phyloP scores from a whole-genome alignment of 2,888 invertebrate species.

The Meloe dianella region DNA sequence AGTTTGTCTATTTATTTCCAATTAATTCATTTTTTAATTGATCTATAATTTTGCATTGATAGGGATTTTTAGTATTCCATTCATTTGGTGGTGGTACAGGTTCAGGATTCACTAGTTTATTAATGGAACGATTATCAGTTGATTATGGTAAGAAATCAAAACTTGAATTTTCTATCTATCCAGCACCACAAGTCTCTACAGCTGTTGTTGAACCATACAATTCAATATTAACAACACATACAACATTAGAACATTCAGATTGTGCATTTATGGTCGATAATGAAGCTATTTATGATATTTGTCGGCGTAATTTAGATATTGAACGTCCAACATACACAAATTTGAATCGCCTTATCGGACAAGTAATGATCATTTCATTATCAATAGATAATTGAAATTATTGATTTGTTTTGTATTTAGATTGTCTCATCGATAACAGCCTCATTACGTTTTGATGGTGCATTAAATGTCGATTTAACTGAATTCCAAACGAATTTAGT shows the following conservation, averaged over 20 bases:
- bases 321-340: conserved; percentile 16
- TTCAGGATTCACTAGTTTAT: conserved; percentile 89
- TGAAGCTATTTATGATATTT: conserved; percentile 84
- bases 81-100: conserved; percentile 92
- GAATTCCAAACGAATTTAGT: conserved; percentile 95
- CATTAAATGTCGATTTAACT: conserved; percentile 90
- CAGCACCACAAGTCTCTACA: conserved; percentile 88
- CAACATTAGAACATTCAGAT: conserved; percentile 84
- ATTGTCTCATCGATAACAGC: conserved; percentile 95
- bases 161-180: conserved; percentile 92
- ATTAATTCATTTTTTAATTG: no score
- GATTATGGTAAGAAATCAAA: conserved; percentile 95
- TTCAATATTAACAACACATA: conserved; percentile 91
- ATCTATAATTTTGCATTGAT: conserved; percentile 40
- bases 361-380: conserved; percentile 14
- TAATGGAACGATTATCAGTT: conserved; percentile 90
- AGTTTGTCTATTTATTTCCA: conserved; percentile 55
- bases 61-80: conserved; percentile 92
- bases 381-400: not conserved
- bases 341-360: conserved; percentile 25
- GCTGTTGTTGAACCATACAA: conserved; percentile 90
- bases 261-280: conserved; percentile 95
- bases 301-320: not conserved
- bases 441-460: conserved; percentile 89
- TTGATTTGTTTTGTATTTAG: conserved; percentile 56